Percentiles rank a stretch among this genome's conserved stretches.
Evolutionary conservation across 1,140 invertebrate genomes (phyloP).

Genomic region (Mamestra configurata): DNA sequence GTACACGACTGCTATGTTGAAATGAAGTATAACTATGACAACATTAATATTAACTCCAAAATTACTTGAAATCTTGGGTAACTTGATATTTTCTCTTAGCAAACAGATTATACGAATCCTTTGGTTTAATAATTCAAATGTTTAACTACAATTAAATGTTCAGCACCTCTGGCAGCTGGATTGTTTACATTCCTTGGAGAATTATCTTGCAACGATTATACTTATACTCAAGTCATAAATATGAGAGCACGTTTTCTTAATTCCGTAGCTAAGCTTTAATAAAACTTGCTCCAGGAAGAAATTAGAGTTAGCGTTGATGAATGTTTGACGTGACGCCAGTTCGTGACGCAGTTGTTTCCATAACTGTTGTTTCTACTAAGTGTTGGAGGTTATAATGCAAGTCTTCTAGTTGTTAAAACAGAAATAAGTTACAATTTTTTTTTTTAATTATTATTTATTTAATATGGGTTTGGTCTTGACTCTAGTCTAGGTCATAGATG

Average conservation of each 20-base stretch:
- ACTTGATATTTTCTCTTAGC: constrained; percentile 15
- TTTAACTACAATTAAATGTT: constrained; percentile 14
- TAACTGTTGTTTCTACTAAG: constrained; percentile 39
- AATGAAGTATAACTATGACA: not conserved
- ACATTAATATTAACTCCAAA: not conserved
- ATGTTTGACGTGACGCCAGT: constrained; percentile 67
- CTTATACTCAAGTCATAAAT: not conserved
- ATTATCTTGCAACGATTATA: constrained; percentile 38
- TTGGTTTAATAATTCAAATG: constrained; percentile 1
- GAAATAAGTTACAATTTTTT: not conserved
- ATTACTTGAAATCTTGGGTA: constrained; percentile 12
- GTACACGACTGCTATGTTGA: not conserved
- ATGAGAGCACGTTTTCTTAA: constrained; percentile 39
- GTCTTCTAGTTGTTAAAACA: not conserved
- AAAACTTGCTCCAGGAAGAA: constrained; percentile 60
- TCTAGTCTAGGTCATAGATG: too few relatives aligned
- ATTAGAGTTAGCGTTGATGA: constrained; percentile 65
- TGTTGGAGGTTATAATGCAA: constrained; percentile 24
- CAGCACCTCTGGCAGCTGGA: not conserved
- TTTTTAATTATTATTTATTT: too few relatives aligned
- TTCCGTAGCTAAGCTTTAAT: constrained; percentile 30
- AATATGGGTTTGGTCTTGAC: too few relatives aligned
- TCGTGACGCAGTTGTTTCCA: constrained; percentile 74
- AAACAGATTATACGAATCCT: not conserved
- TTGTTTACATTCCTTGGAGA: constrained; percentile 13